These are phyloP conservation scores for Pheosia gnoma DNA, from an alignment of 2,888 invertebrate species.

Conservation along the genomic window DNA sequence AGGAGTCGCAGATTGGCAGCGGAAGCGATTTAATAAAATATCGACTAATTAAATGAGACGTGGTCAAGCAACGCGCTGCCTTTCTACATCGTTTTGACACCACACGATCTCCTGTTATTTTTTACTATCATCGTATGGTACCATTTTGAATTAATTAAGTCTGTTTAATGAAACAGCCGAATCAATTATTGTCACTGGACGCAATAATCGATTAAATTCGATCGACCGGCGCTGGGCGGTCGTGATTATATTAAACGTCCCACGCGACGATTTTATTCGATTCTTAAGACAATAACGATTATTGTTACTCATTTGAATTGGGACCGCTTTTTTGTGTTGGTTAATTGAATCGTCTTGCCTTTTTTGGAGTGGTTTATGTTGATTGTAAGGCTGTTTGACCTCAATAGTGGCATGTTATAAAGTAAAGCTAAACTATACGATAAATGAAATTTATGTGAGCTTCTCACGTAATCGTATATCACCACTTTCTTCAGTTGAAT, in stretches of 20 bases:
- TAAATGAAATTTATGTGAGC: constrained; percentile 29
- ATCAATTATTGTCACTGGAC: constrained; percentile 69
- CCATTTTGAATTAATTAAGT: constrained; percentile 67
- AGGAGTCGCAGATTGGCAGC: constrained; percentile 48
- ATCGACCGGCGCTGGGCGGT: constrained; percentile 46
- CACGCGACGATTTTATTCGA: constrained; percentile 55
- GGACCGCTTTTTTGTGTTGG: constrained; percentile 13
- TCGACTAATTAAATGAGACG: constrained; percentile 60
- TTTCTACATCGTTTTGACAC: constrained; percentile 64
- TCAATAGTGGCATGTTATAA: constrained; percentile 3
- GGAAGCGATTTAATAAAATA: constrained; percentile 60
- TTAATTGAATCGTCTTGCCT: constrained; percentile 36
- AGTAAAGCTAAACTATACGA: constrained; percentile 10
- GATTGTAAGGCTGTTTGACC: constrained; percentile 12
- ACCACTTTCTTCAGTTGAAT: not conserved
- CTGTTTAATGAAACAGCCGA: constrained; percentile 60
- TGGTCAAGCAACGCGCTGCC: constrained; percentile 41
- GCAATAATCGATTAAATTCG: constrained; percentile 58
- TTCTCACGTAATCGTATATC: constrained; percentile 25
- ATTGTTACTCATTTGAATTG: constrained; percentile 1
- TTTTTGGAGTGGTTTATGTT: constrained; percentile 18
- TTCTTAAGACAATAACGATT: constrained; percentile 28
- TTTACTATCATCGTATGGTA: constrained; percentile 53
- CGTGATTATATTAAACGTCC: constrained; percentile 54
- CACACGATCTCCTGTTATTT: constrained; percentile 51